Percentiles rank a stretch among this genome's conserved stretches.
phyloP scores from a whole-genome alignment of 2,797 vertebrate genomes.

The Botia almorhae region DNA sequence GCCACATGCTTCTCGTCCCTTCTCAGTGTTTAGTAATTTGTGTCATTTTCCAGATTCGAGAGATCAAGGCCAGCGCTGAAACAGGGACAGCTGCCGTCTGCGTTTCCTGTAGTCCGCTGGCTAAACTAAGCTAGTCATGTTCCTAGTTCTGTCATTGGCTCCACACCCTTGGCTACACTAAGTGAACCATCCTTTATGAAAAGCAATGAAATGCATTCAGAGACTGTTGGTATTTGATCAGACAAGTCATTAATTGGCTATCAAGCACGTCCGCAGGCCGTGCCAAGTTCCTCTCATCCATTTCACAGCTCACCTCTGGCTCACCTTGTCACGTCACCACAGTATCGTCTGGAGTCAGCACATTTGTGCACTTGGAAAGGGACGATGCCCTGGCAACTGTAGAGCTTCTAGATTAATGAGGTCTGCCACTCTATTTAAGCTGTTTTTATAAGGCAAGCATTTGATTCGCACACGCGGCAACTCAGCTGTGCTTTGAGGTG shows the following conservation, averaged over 20 bases:
- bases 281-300: background rate
- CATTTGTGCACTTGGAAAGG: constrained; percentile 33
- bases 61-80: constrained; percentile 14
- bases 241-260: constrained; percentile 22
- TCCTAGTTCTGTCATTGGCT: background rate
- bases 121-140: background rate
- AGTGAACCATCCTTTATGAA: background rate
- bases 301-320: constrained; percentile 38
- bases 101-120: constrained; percentile 16
- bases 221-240: constrained; percentile 24
- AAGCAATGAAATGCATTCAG: background rate
- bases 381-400: constrained; percentile 24
- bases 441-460: constrained; percentile 46
- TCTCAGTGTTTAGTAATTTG: constrained; percentile 25
- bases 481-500: constrained; percentile 33
- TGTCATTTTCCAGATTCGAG: constrained; percentile 9
- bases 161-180: background rate
- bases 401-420: constrained; percentile 52
- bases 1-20: background rate
- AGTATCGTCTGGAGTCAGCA: constrained; percentile 46
- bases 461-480: constrained; percentile 52
- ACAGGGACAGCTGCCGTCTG: constrained; percentile 18
- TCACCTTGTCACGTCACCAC: constrained; percentile 38
- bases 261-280: background rate
- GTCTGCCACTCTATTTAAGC: constrained; percentile 42